phyloP scores from a whole-genome alignment of 2,888 invertebrate species.

The Troglohyphantes excavatus region DNA sequence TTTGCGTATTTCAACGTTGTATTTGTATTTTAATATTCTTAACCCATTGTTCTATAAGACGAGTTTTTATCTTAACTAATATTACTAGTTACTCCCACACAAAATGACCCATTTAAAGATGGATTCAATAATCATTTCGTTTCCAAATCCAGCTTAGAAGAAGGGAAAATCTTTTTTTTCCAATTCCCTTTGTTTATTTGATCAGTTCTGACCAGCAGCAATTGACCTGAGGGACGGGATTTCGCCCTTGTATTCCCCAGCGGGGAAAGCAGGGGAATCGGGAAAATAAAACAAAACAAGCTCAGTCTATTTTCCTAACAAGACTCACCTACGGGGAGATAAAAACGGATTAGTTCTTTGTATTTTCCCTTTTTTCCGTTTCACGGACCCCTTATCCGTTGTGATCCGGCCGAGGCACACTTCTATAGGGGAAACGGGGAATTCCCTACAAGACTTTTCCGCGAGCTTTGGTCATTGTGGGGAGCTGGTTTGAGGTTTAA shows the following conservation, averaged over 20 bases:
- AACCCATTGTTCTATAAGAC: too few species aligned
- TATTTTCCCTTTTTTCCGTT: slow-evolving; percentile 31
- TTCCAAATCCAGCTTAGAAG: background rate
- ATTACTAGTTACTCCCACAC: too few species aligned
- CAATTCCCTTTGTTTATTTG: slow-evolving; percentile 24
- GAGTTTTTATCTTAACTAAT: too few species aligned
- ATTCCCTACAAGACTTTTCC: background rate
- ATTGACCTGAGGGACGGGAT: slow-evolving; percentile 56
- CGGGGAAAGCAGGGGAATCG: slow-evolving; percentile 7
- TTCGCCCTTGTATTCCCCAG: slow-evolving; percentile 49
- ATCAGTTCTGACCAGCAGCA: slow-evolving; percentile 59
- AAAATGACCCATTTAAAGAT: too few species aligned
- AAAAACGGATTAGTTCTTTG: slow-evolving; percentile 64
- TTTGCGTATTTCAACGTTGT: too few species aligned
- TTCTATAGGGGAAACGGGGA: background rate
- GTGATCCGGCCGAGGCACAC: slow-evolving; percentile 8
- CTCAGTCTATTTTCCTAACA: slow-evolving; percentile 63
- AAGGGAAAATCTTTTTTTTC: background rate
- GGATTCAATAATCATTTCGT: background rate
- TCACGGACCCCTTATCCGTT: slow-evolving; percentile 29
- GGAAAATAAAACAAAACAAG: slow-evolving; percentile 28
- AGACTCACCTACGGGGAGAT: slow-evolving; percentile 56
- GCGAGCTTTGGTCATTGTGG: background rate
- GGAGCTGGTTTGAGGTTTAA: slow-evolving; percentile 3
- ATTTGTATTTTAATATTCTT: too few species aligned